Percentiles rank a stretch among this genome's conserved stretches.
phyloP scores from a whole-genome alignment of 2,888 invertebrate genomes.

The Cephus runcator region DNA sequence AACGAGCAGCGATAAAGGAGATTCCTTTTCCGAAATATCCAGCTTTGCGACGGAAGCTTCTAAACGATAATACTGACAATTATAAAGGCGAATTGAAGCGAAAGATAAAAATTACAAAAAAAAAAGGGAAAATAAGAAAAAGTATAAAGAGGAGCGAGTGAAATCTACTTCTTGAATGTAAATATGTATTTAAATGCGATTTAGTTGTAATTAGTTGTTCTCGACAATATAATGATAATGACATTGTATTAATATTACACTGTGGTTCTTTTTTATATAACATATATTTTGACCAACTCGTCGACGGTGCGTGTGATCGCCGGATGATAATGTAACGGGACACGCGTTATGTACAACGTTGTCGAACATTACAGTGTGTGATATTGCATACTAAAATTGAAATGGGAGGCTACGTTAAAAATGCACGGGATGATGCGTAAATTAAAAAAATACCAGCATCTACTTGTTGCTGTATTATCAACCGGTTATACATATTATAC shows the following conservation, averaged over 20 bases:
- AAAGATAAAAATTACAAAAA: neutral
- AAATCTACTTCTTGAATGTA: slow-evolving; percentile 38
- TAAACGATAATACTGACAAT: neutral
- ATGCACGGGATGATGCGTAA: neutral
- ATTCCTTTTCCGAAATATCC: neutral
- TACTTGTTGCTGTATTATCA: neutral
- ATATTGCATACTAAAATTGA: neutral
- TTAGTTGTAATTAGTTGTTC: slow-evolving; percentile 51
- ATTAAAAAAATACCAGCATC: neutral
- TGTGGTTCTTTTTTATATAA: slow-evolving; percentile 20
- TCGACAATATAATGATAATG: slow-evolving; percentile 46
- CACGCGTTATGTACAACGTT: neutral
- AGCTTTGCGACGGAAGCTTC: neutral
- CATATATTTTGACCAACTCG: slow-evolving; percentile 36
- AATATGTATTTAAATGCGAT: slow-evolving; percentile 50
- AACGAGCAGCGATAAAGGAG: neutral
- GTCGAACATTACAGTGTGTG: neutral
- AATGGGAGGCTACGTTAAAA: neutral
- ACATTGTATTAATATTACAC: slow-evolving; percentile 30
- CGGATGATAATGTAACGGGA: neutral
- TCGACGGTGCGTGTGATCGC: neutral
- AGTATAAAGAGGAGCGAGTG: neutral
- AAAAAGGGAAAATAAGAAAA: neutral
- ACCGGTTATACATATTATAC: neutral
- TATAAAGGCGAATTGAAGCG: neutral